phyloP scores from a whole-genome alignment of 2,888 invertebrate genomes.

The Aquatica leii region DNA sequence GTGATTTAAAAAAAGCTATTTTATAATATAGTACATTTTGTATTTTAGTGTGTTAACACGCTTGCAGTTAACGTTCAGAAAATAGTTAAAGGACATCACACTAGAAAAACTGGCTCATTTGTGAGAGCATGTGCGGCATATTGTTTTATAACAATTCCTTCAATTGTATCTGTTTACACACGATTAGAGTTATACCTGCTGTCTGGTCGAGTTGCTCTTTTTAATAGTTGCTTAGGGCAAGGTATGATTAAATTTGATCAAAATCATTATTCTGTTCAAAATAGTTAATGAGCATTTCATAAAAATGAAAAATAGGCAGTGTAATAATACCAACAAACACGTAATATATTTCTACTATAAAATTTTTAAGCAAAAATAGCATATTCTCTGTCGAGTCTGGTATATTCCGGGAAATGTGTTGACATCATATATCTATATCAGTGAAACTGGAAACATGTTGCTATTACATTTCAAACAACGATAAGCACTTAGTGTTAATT shows the following conservation, averaged over 20 bases:
- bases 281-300: too few relatives aligned
- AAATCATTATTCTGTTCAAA: neutral
- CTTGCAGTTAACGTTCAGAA: conserved; percentile 74
- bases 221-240: conserved; percentile 91
- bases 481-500: too few relatives aligned
- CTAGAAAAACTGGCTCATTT: conserved; percentile 83
- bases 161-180: conserved; percentile 80
- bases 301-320: too few relatives aligned
- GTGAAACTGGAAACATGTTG: too few relatives aligned
- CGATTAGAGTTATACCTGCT: conserved; percentile 86
- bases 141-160: conserved; percentile 96
- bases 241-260: conserved; percentile 62
- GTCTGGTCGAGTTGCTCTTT: conserved; percentile 87
- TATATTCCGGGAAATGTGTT: too few relatives aligned
- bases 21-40: neutral
- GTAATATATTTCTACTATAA: too few relatives aligned
- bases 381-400: too few relatives aligned
- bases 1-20: conserved; percentile 59
- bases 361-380: too few relatives aligned
- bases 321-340: too few relatives aligned
- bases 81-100: conserved; percentile 78
- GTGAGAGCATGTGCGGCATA: conserved; percentile 95
- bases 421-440: too few relatives aligned
- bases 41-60: conserved; percentile 78
- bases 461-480: too few relatives aligned